Evolutionary conservation across 2,797 vertebrate species (phyloP), one percentile per base, ranked within the genome.

Genomic region (Cynodonichthys magdalenae): DNA sequence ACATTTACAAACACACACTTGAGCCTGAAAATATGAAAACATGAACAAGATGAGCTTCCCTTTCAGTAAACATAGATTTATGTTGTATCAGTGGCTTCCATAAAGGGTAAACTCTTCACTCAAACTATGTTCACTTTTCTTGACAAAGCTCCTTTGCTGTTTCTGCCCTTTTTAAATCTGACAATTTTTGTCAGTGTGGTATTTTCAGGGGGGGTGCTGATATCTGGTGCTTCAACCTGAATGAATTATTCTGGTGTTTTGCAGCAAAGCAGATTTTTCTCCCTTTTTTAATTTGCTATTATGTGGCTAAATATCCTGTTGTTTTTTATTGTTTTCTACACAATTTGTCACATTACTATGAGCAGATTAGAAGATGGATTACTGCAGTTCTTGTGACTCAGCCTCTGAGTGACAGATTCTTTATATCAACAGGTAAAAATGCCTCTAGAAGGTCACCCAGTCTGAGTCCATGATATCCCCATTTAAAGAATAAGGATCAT

Each of bases 211-310:
- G 52, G 54, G 61, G 54, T 50, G 5, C 27, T 53, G 28, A 75
- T 53, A 63, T 27, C 3, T 39, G 58, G 14, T 31, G 47, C 47
- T 53, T 70, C 59, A 69, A 5, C 55, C 61, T 63, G 34, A 73
- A 50, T 77, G 42, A 69, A 59, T 72, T 66, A 68, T 24, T 46
- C n/a, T 53, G 48, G n/a, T 34, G 52, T 56, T 62, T 53, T 18
- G 9, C 46, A 44, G 42, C 12, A 9, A 28, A 29, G 28, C 53
- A 19, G 39, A 73, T 59, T 61, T 61, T 41, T 64, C 19, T 58
- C 29, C 41, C 56, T 39, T 31, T 55, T 49, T 50, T 36, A 4
- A 36, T 10, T 29, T 53, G 24, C 17, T 27, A 44, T 53, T 52
- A 72, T 53, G n/a, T 57, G 45, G 46, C 56, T 56, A 48, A n/a